phyloP scores from a whole-genome alignment of 2,797 vertebrate genomes.

The Macropodus opercularis region DNA sequence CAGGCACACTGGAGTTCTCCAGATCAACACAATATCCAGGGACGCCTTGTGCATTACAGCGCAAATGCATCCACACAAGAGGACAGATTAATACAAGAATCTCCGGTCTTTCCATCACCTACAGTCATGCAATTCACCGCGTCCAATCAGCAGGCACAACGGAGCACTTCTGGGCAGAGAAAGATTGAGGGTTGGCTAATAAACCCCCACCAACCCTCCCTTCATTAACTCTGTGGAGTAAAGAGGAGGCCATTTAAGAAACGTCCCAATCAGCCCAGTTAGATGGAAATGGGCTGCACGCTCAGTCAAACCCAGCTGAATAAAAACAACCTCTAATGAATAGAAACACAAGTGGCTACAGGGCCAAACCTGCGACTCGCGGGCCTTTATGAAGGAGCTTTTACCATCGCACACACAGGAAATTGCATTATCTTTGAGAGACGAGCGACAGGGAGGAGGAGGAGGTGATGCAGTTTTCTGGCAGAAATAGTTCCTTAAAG shows the following conservation, averaged over 20 bases:
- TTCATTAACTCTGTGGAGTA: constrained; percentile 60
- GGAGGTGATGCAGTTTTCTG: constrained; percentile 2
- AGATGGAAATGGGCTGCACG: constrained; percentile 65
- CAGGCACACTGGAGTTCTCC: constrained; percentile 4
- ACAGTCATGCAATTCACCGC: constrained; percentile 34
- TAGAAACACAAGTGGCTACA: constrained; percentile 64
- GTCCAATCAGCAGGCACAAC: constrained; percentile 51
- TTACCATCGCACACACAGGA: constrained; percentile 73
- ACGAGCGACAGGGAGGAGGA: constrained; percentile 29
- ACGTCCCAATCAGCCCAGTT: constrained; percentile 61
- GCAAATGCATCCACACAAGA: constrained; percentile 55
- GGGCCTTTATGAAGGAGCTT: constrained; percentile 55
- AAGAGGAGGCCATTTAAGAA: constrained; percentile 59
- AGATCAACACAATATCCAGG: constrained; percentile 22
- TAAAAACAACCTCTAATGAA: constrained; percentile 73
- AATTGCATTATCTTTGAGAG: constrained; percentile 64
- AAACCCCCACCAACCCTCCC: constrained; percentile 14
- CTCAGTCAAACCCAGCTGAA: constrained; percentile 47
- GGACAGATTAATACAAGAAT: constrained; percentile 42
- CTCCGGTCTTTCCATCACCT: constrained; percentile 40
- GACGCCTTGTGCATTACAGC: constrained; percentile 29
- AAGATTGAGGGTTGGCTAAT: constrained; percentile 25
- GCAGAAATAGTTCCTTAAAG: constrained; percentile 28
- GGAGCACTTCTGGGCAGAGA: constrained; percentile 34
- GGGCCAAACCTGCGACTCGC: constrained; percentile 41